phyloP scores from a whole-genome alignment of 1,140 invertebrate species.

The Bombus consobrinus region DNA sequence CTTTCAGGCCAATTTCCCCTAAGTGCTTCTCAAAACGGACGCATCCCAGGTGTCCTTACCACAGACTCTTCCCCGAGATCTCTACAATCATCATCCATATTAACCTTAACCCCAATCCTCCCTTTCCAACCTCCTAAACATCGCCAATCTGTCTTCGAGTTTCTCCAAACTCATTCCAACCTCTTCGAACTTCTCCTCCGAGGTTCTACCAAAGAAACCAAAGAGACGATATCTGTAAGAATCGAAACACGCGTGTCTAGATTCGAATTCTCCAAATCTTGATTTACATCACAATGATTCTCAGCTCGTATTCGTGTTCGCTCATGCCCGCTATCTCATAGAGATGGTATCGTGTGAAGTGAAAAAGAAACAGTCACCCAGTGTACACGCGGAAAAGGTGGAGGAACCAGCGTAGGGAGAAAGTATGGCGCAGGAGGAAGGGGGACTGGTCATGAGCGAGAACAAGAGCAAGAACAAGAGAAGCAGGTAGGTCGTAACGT shows the following conservation, averaged over 20 bases:
- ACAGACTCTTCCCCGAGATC: background rate
- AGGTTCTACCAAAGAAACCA: no score
- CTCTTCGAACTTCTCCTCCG: no score
- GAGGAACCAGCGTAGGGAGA: background rate
- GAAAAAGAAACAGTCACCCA: conserved; percentile 17
- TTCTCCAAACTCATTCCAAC: background rate
- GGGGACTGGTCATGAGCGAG: conserved; percentile 57
- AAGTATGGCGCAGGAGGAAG: background rate
- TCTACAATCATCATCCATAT: background rate
- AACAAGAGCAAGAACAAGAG: conserved; percentile 70
- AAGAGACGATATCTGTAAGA: no score
- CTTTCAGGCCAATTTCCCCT: background rate
- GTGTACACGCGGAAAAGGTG: conserved; percentile 14
- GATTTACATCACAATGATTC: background rate
- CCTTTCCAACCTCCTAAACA: background rate
- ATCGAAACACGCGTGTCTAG: no score
- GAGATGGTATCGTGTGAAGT: no score
- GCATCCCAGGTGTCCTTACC: conserved; percentile 2
- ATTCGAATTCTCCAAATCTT: background rate
- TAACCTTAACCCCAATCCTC: background rate
- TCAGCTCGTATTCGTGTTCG: background rate
- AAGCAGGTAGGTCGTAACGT: conserved; percentile 68
- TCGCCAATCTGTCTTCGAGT: background rate
- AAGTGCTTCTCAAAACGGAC: background rate
- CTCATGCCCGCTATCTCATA: no score